Evolutionary conservation across 2,888 invertebrate genomes (phyloP), one percentile per base, ranked within the genome.

Genomic region (Ichneumoninae sp.): DNA sequence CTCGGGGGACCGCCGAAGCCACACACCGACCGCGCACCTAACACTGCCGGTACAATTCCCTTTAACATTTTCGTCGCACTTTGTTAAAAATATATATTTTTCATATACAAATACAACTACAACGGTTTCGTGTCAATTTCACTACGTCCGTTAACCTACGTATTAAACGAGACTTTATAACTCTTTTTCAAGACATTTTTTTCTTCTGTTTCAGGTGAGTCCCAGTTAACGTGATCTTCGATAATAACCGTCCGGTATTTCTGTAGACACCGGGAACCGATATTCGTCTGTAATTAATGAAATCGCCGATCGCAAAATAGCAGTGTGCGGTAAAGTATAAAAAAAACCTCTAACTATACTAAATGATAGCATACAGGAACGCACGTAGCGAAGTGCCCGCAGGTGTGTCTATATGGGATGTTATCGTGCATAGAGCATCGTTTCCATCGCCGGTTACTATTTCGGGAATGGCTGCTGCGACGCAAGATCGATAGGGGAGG

Each of bases 191-290:
- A 13, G 8, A 52, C 3, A n/a, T 33, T 16, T 6, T 26, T 30
- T 19, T 44, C 7, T 74, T 81, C 16, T 81, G 87, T 88, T 88
- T 65, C 83, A 88, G 88, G 88, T 88, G 83, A 88, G 88, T 86
- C 50, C 30, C 50, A 26, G 22, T 36, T 30, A 54, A 75, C 3
- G 52, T 26, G 33, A 68, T 50, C 36, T 30, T 16, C 26, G 71
- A 50, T 50, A 26, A 71, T 65, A 76, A 22, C n/a, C 16, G 2
- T 33, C 2, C 3, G 10, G 10, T 13, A 47, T 47, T 57, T 30
- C 63, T n/a, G 60, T 47, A 16, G n/a, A 33, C 57, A 57, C 4
- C 36, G 47, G 26, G 22, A 65, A 71, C n/a, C 73, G 8, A 77
- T 73, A 66, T 47, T 65, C 6, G 13, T 44, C 71, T 60, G 73